Evolutionary conservation across 2,888 invertebrate species (phyloP), one percentile per base, ranked within the genome.

Genomic region (Eremobia ochroleuca): DNA sequence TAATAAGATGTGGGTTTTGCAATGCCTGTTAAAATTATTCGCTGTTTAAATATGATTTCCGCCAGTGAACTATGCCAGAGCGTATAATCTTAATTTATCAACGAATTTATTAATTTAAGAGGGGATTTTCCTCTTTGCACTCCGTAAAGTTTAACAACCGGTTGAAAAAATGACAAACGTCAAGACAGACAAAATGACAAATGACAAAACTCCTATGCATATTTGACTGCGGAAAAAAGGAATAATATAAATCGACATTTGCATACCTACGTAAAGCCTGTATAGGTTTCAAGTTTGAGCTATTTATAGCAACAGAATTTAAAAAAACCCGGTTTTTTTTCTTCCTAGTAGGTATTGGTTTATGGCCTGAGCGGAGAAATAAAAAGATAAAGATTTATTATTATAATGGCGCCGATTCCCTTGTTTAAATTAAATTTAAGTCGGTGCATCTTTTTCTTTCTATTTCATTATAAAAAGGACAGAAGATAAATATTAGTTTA

Each of bases 371-470:
- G 49, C 31, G 9, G 34, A 55, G 28, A 49, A 28, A 70, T 43
- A 76, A 59, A 73, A 59, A 55, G 11, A 61, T 68, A 55, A 77
- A 40, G 15, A 80, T 34, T 61, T 66, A 80, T 66, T 34, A 61
- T 55, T 52, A 58, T 66, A 66, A 66, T 70, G n/a, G n/a, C n/a
- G n/a, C n/a, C n/a, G n/a, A n/a, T n/a, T n/a, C n/a, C n/a, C n/a
- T n/a, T n/a, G n/a, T n/a, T n/a, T n/a, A n/a, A n/a, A n/a, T n/a
- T n/a, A n/a, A n/a, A n/a, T n/a, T n/a, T n/a, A n/a, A n/a, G n/a
- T n/a, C n/a, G n/a, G n/a, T n/a, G n/a, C n/a, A n/a, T n/a, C n/a
- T n/a, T n/a, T n/a, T n/a, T n/a, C n/a, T n/a, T n/a, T n/a, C n/a
- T n/a, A n/a, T n/a, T n/a, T n/a, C n/a, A n/a, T n/a, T n/a, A n/a